These are phyloP conservation scores for Cryptophagus acutangulus DNA, from an alignment of 2,888 invertebrate species.

Conservation along the genomic window DNA sequence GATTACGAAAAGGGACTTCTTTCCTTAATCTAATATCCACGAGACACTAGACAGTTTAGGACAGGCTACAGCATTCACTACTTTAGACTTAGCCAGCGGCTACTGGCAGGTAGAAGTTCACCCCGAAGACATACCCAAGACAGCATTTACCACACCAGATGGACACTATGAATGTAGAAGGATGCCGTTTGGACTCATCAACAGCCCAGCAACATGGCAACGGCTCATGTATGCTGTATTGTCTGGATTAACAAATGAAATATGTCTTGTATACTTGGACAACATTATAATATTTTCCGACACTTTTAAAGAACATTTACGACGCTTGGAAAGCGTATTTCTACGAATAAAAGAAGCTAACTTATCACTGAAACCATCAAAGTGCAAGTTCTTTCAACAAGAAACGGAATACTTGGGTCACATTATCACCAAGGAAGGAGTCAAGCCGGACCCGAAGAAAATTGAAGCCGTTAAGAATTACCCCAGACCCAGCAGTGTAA, in stretches of 20 bases:
- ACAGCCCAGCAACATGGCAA: constrained; percentile 33
- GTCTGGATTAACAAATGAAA: constrained; percentile 21
- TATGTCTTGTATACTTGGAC: constrained; percentile 26
- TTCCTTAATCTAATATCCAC: constrained; percentile 21
- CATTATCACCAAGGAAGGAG: too few species aligned
- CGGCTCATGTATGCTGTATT: constrained; percentile 31
- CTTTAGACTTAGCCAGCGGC: constrained; percentile 21
- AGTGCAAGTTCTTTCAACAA: too few species aligned
- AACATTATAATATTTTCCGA: constrained; percentile 20
- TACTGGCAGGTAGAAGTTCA: constrained; percentile 19
- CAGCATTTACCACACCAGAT: constrained; percentile 23
- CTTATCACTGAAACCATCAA: too few species aligned
- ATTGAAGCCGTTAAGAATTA: too few species aligned
- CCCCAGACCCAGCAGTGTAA: too few species aligned
- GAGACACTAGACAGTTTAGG: constrained; percentile 20
- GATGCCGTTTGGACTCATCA: constrained; percentile 37
- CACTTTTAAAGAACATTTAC: constrained; percentile 16
- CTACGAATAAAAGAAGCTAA: too few species aligned
- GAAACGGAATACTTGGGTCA: too few species aligned
- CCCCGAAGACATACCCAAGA: constrained; percentile 20
- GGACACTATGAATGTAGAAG: constrained; percentile 30
- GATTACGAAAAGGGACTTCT: constrained; percentile 22
- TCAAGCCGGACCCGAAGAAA: too few species aligned
- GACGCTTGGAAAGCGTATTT: constrained; percentile 16
- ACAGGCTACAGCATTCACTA: constrained; percentile 19